phyloP scores from a whole-genome alignment of 2,797 vertebrate genomes.

The Lacerta bilineata region DNA sequence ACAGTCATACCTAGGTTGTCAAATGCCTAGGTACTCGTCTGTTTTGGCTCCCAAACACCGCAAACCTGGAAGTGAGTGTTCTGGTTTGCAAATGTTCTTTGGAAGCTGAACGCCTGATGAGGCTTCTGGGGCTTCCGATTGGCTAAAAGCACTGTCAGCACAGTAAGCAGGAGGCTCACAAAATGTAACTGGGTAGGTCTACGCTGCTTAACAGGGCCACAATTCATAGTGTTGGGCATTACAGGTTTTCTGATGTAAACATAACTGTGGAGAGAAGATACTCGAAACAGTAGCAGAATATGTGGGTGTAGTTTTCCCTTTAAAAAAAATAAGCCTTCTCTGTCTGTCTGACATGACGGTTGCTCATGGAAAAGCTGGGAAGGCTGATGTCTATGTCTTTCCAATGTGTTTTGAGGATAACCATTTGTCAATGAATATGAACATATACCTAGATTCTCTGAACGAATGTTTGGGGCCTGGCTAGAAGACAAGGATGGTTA shows the following conservation, averaged over 20 bases:
- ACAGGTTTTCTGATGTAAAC: not conserved
- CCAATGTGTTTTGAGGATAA: not conserved
- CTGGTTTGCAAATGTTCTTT: too few relatives aligned
- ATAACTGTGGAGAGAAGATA: not conserved
- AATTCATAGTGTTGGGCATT: not conserved
- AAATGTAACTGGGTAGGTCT: not conserved
- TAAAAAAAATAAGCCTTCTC: not conserved
- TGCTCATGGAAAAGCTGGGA: not conserved
- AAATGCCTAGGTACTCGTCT: too few relatives aligned
- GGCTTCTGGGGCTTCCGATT: too few relatives aligned
- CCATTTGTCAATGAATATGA: not conserved
- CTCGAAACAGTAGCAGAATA: not conserved
- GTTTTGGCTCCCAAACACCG: too few relatives aligned
- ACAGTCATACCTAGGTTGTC: too few relatives aligned
- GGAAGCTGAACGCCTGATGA: too few relatives aligned
- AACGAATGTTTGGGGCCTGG: not conserved
- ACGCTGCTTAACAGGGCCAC: not conserved
- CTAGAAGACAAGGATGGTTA: too few relatives aligned
- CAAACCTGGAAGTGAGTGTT: too few relatives aligned
- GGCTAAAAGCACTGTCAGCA: not conserved
- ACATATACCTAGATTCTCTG: not conserved
- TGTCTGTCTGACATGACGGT: not conserved
- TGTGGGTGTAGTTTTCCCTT: not conserved
- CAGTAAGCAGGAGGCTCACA: not conserved
- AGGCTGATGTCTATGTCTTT: not conserved